Evolutionary conservation across 2,888 invertebrate genomes (phyloP), one percentile per base, ranked within the genome.

Genomic region (Crematogaster levior): DNA sequence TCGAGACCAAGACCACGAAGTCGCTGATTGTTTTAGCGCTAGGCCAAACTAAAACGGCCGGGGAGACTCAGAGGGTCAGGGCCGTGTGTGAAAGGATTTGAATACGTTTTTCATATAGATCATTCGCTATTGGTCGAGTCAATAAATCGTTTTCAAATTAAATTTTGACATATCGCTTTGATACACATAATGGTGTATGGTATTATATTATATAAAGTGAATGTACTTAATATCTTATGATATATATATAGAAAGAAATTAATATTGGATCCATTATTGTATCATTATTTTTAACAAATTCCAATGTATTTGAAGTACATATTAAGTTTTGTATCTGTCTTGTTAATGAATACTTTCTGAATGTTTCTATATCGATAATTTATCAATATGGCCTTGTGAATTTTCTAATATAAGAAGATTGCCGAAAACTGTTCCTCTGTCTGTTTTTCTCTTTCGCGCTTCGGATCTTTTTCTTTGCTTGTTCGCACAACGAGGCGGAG

Each of bases 11-110:
- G 86, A 87, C 84, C 89, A 86, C 85, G 89, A 88, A 85, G 86
- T 68, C 87, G 87, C 86, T 91, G 92, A 92, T 92, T 91, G 92
- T 91, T 92, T 92, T 92, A 91, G 91, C 89, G 89, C 89, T 89
- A 85, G 86, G 87, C 87, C 85, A 88, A 89, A 89, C 90, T 90
- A 90, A 91, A 91, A 90, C 90, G 88, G 86, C 87, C 82, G 72
- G 81, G 80, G 83, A 85, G 82, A 65, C 72, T 77, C 74, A 21
- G 85, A 86, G 85, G 86, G 86, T 87, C 86, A 86, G 82, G 85
- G 86, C 84, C 88, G 86, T 86, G 87, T 66, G 84, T 80, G 83
- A 79, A 72, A 84, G 85, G 81, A 81, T 53, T 85, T 82, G 84
- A 12, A 21, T 21, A 21, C 40, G 30, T 56, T 68, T 77, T 77